Evolutionary conservation across 2,797 vertebrate species (phyloP).

Genomic region (Sebastes aleutianus): DNA sequence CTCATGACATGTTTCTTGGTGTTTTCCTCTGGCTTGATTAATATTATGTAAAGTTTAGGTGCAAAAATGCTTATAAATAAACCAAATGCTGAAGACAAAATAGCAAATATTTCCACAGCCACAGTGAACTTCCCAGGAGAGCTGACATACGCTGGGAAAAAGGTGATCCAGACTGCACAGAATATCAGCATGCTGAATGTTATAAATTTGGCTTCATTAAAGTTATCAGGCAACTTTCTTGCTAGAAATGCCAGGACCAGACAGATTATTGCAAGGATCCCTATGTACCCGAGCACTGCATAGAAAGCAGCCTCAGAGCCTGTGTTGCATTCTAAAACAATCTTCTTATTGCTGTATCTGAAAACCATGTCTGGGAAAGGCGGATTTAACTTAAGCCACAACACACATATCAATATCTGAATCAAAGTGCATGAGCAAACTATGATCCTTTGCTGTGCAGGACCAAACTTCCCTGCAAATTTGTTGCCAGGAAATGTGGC

Average conservation of each 20-base stretch:
- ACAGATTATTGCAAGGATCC: constrained; percentile 74
- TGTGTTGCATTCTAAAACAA: constrained; percentile 79
- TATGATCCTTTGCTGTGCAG: constrained; percentile 75
- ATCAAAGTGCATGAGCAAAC: constrained; percentile 75
- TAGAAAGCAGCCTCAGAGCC: constrained; percentile 79
- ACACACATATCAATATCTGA: constrained; percentile 74
- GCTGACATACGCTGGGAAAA: constrained; percentile 81
- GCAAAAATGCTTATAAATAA: constrained; percentile 78
- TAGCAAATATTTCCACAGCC: constrained; percentile 83
- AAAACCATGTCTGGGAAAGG: constrained; percentile 77
- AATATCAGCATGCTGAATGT: constrained; percentile 83
- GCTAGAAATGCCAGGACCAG: constrained; percentile 79
- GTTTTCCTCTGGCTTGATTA: constrained; percentile 79
- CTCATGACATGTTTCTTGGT: constrained; percentile 75
- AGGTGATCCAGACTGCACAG: constrained; percentile 81
- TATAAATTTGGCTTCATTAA: constrained; percentile 82
- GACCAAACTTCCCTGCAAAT: constrained; percentile 67
- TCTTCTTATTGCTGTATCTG: constrained; percentile 70
- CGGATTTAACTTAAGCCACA: constrained; percentile 78
- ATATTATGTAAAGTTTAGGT: constrained; percentile 81
- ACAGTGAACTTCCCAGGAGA: constrained; percentile 83
- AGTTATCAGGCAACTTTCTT: constrained; percentile 81
- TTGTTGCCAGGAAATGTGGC: constrained; percentile 73
- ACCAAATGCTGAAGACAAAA: constrained; percentile 79
- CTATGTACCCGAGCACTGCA: constrained; percentile 80